These are phyloP conservation scores for Lepus europaeus DNA, from an alignment of 2,113 vertebrate genomes.

Conservation along the genomic window DNA sequence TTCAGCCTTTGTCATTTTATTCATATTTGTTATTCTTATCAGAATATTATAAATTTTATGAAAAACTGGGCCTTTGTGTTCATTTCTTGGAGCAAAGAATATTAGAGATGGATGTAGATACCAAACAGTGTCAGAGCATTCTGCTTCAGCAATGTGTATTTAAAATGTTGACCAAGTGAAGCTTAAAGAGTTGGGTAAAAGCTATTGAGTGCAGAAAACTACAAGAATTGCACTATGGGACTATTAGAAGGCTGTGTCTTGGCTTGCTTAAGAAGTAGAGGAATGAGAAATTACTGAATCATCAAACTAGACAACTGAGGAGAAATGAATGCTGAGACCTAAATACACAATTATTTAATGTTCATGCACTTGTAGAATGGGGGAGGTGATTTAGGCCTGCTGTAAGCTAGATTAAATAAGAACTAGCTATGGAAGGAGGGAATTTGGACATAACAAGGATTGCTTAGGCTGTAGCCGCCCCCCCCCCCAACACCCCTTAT, in stretches of 20 bases:
- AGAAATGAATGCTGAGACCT: not conserved
- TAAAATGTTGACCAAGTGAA: slow-evolving; percentile 22
- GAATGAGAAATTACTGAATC: not conserved
- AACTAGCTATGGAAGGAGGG: not conserved
- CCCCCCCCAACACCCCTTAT: not conserved
- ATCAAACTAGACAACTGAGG: slow-evolving; percentile 3
- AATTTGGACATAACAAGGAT: not conserved
- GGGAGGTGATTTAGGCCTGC: not conserved
- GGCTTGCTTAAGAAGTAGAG: not conserved
- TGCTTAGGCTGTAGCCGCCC: not conserved
- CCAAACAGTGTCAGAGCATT: not conserved
- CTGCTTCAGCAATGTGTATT: not conserved
- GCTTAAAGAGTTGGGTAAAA: not conserved
- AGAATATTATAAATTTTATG: slow-evolving; percentile 19
- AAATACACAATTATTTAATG: not conserved
- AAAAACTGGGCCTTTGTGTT: not conserved
- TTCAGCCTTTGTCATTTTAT: not conserved
- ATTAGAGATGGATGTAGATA: not conserved
- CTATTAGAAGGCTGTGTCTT: not conserved
- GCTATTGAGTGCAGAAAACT: not conserved
- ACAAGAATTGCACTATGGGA: not conserved
- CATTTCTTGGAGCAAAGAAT: not conserved
- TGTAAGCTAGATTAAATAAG: not conserved
- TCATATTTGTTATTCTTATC: slow-evolving; percentile 8
- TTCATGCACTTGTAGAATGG: not conserved